Base-by-base conservation (phyloP, 2,888 invertebrate species). In the Amblyjoppa fuscipennis region DNA sequence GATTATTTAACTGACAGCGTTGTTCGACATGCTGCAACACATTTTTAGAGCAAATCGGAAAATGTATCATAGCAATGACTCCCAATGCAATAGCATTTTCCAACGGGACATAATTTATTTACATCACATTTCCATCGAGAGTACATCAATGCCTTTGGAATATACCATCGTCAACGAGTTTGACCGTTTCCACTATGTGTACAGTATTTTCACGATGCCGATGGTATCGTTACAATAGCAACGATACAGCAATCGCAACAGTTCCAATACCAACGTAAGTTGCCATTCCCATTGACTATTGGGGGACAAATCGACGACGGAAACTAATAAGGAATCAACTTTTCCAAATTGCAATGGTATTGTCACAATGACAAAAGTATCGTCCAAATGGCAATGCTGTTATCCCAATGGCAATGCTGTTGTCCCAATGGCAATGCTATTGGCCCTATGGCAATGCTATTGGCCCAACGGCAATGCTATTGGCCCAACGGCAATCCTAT, bases 21-120 rank as follows among this genome's bases (percentile, higher is more conserved):
- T 80, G 41, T 80, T 71, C 70, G 64, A 71, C 31, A 28, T 61
- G 61, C 25, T 25, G 25, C 68, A 68, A 71, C 61, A 41, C 20
- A 41, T 68, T 68, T 41, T 41, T 45, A n/a, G 64, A 64, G 6
- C 6, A 16, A 13, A 49, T 49, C 45, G 4, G 16, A 49, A 45
- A 49, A 49, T 49, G 3, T 49, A 16, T 16, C 13, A 49, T 49
- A 49, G 13, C 45, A 16, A 49, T 49, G 45, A 49, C 13, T 49
- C 45, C 45, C 45, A 49, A 3, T 16, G 45, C 45, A 49, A 49
- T 49, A 16, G 45, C 3, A 49, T 49, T 13, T 16, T 49, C 45
- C 45, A 49, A 49, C 16, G 45, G 16, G 45, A 49, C 45, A 16
- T 49, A 13, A 16, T 49, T 49, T 16, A 16, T 16, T 13, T 49